These are phyloP conservation scores for Zoanthus sociatus DNA, from an alignment of 92 coral and sea anemone genomes.

Conservation along the genomic window DNA sequence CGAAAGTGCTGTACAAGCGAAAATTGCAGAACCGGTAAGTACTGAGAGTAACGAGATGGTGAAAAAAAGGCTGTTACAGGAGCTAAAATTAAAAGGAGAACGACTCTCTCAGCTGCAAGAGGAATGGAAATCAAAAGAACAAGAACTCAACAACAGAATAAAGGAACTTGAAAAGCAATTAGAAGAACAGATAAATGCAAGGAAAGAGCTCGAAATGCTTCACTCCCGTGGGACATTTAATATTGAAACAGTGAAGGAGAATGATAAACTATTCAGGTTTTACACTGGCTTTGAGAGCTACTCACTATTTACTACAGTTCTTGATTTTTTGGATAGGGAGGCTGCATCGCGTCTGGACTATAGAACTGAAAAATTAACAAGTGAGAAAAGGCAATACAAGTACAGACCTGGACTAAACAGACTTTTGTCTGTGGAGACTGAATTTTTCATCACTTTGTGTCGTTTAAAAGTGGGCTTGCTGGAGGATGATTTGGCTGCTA, in stretches of 20 bases:
- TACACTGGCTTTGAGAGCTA: background rate
- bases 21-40: background rate
- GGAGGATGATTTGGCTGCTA: slow-evolving; percentile 66
- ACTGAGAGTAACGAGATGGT: background rate
- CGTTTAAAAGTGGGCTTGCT: slow-evolving; percentile 66
- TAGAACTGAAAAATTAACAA: slow-evolving; percentile 10
- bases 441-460: slow-evolving; percentile 56
- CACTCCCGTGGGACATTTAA: background rate
- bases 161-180: background rate
- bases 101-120: background rate
- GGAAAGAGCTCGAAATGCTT: background rate
- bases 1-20: background rate
- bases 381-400: background rate
- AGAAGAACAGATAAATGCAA: no score
- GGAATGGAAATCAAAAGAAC: background rate
- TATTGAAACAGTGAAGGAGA: slow-evolving; percentile 36
- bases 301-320: slow-evolving; percentile 2
- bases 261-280: slow-evolving; percentile 44
- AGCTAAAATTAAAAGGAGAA: background rate
- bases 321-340: slow-evolving; percentile 71
- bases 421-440: slow-evolving; percentile 49
- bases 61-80: background rate
- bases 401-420: slow-evolving; percentile 60
- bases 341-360: slow-evolving; percentile 55
- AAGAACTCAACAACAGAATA: background rate